Conservation (phyloP, 2,113 vertebrate species). For the Pelobates fuscus region DNA sequence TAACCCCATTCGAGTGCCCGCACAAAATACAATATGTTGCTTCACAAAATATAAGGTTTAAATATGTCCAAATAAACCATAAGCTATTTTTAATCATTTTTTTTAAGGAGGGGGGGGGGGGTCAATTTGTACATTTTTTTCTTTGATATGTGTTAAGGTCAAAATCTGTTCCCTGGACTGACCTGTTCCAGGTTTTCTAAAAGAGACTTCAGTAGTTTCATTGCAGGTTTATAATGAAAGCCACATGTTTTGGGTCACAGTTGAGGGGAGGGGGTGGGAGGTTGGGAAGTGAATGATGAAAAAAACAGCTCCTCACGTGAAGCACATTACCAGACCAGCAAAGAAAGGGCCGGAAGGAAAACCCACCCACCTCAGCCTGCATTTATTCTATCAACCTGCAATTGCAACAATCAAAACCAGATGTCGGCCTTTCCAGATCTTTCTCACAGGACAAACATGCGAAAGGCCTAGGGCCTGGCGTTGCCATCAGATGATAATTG, state of each 20-base stretch:
- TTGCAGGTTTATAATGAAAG: slow-evolving; percentile 73
- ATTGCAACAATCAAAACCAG: slow-evolving; percentile 87
- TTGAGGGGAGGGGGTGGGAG: slow-evolving; percentile 34
- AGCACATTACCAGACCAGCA: slow-evolving; percentile 67
- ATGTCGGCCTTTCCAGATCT: slow-evolving; percentile 82
- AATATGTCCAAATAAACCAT: background rate
- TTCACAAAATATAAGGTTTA: no score
- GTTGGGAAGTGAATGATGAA: slow-evolving; percentile 67
- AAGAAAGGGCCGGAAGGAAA: slow-evolving; percentile 88
- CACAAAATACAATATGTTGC: no score
- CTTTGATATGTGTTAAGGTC: slow-evolving; percentile 40
- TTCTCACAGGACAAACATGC: slow-evolving; percentile 79
- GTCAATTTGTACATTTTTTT: slow-evolving; percentile 26
- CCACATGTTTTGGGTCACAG: slow-evolving; percentile 71
- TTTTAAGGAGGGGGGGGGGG: slow-evolving; percentile 9
- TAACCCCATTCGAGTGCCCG: no score
- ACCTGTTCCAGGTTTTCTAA: slow-evolving; percentile 62
- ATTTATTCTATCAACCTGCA: slow-evolving; percentile 93
- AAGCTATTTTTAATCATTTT: background rate
- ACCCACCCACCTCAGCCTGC: slow-evolving; percentile 86
- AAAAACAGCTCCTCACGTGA: slow-evolving; percentile 67
- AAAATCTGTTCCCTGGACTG: slow-evolving; percentile 49
- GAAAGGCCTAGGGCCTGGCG: slow-evolving; percentile 73
- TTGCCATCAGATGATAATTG: slow-evolving; percentile 86
- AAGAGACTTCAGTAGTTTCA: slow-evolving; percentile 71